Evolutionary conservation across 2,888 invertebrate genomes (phyloP), one percentile per base, ranked within the genome.

Genomic region (Argyresthia albistria): DNA sequence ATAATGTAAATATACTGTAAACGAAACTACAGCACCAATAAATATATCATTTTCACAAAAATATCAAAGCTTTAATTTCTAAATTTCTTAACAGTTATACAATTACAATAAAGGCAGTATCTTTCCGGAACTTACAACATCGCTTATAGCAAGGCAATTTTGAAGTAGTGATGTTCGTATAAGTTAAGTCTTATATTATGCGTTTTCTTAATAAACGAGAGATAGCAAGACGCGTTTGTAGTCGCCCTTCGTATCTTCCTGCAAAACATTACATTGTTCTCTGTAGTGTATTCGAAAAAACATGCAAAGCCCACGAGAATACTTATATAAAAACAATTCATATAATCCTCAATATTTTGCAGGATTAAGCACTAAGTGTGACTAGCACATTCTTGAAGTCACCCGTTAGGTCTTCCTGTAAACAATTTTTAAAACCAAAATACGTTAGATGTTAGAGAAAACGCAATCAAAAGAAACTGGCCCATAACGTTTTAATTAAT

Each of bases 221-320:
- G 89, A 89, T 60, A 91, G 87, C 78, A 93, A 89, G 62, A 91
- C 89, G 67, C 90, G 88, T 81, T 90, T 89, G 88, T 91, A 92
- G 86, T 93, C 92, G 53, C 93, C 93, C 67, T 91, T 90, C 64
- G 91, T 84, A 80, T 93, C 93, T 69, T 90, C 91, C 91, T 92
- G 90, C 72, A 89, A 88, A 81, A 74, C 71, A 79, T 78, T 74
- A 80, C 73, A 81, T 76, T 73, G 73, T 69, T 75, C 74, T 63
- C 36, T 63, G 61, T 61, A 60, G 60, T 60, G 53, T 48, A 56
- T 36, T 52, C 48, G 57, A 56, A 54, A 65, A 65, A 60, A 65
- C 58, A 78, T 73, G 76, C 77, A 61, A 69, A 73, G 69, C 69
- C 67, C 59, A 69, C 46, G 35, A 36, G 57, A 61, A 65, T 68